A percentile compares a stretch with the other conserved stretches of the same genome.
Evolutionary conservation across 1,140 invertebrate species (phyloP).

Genomic region (Camponotus vicinus): DNA sequence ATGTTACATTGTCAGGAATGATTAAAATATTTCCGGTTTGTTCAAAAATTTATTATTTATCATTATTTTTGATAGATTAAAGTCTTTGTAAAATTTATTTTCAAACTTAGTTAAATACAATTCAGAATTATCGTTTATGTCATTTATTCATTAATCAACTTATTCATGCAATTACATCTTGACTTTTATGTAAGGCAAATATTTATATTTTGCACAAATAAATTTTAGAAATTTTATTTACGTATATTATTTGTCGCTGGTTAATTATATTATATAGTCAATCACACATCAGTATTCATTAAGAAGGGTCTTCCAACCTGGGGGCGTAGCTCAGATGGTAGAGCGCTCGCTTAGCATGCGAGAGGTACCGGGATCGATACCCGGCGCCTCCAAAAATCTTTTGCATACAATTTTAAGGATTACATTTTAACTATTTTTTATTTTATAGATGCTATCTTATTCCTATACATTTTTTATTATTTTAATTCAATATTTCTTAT

Average conservation of each 20-base stretch:
- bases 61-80: background rate
- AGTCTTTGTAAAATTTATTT: background rate
- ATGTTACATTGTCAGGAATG: too few relatives aligned
- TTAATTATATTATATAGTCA: too few relatives aligned
- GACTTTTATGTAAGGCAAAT: background rate
- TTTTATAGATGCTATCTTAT: too few relatives aligned
- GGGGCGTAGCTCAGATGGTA: conserved; percentile 95
- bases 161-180: background rate
- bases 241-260: background rate
- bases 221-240: background rate
- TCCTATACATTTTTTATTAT: background rate
- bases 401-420: too few relatives aligned
- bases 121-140: background rate
- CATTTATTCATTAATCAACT: background rate
- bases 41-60: too few relatives aligned
- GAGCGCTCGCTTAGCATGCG: conserved; percentile 95
- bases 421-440: too few relatives aligned
- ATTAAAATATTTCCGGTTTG: too few relatives aligned
- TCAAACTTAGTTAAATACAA: background rate
- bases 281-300: too few relatives aligned
- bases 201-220: background rate
- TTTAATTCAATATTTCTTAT: background rate
- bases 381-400: conserved; percentile 89
- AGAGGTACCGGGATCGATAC: conserved; percentile 95
- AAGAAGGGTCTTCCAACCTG: too few relatives aligned